Percentiles rank a stretch among this genome's conserved stretches.
Evolutionary conservation across 2,113 vertebrate genomes (phyloP).

Genomic region (Amphilophus citrinellus): DNA sequence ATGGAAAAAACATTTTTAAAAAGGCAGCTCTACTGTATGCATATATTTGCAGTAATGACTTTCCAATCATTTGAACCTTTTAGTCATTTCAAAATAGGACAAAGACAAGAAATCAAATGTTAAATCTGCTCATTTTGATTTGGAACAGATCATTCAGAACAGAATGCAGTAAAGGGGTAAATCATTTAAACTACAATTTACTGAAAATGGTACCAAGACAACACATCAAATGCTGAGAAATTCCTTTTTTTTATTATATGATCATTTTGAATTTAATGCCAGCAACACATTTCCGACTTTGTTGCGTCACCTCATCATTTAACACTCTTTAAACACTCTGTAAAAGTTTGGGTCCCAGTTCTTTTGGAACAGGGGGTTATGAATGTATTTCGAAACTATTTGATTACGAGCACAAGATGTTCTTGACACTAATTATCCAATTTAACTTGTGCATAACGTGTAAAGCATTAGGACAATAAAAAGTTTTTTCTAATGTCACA

Average conservation of each 20-base stretch:
- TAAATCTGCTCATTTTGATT: too few species aligned
- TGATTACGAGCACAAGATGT: neutral
- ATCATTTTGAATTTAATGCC: neutral
- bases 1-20: neutral
- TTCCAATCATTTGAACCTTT: neutral
- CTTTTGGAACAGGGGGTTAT: neutral
- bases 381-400: neutral
- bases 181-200: neutral
- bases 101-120: too few species aligned
- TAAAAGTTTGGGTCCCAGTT: neutral
- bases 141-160: too few species aligned
- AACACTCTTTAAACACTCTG: constrained; percentile 7
- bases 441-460: neutral
- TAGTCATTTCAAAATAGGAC: neutral
- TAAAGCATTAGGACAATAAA: neutral
- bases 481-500: neutral
- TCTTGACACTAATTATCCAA: neutral
- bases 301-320: neutral
- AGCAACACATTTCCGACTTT: neutral
- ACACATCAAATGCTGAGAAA: neutral
- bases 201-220: neutral
- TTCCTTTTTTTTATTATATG: neutral
- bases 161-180: neutral
- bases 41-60: neutral
- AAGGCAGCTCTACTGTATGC: neutral